Base-by-base conservation (phyloP, 2,888 invertebrate genomes). In the Heliconius hortense region DNA sequence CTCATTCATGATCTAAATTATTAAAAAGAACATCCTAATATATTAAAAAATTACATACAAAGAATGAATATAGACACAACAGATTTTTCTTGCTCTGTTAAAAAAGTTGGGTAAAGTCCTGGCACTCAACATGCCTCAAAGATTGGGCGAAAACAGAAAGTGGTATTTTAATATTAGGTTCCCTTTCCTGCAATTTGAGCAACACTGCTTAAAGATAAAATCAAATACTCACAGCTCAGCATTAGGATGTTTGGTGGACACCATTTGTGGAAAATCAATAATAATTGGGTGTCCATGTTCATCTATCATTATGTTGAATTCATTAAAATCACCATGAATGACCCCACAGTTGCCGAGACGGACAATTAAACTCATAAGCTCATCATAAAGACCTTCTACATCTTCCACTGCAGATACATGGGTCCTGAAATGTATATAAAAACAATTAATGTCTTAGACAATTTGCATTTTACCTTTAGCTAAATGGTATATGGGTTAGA, bases 231-330 rank as follows among this genome's bases (percentile, higher is more conserved):
- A 98, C 96, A 96, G 95, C 95, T 97, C 96, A 66, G 99, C 99
- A 90, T 99, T 98, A 59, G 94, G 86, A 90, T 99, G 99, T 35
- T 97, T 96, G 0, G 97, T 99, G 10, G 99, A 99, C 73, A 99
- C 96, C 99, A 99, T 99, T 94, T 99, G 99, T 0, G 99, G 99
- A 89, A 99, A 99, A 94, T 99, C 99, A 79, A 99, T 99, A 81
- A 99, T 94, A 69, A 98, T 93, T 0, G 98, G 97, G 79, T 96
- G 96, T 26, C 96, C 96, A 0, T 97, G 96, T 73, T 96, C 95
- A 59, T 96, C 95, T 1, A 98, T 94, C 97, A 99, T 98, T 79
- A 99, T 96, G 89, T 99, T 99, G 90, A 99, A 99, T 92, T 99
- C 99, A 87, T 99, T 99, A 89, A 99, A 99, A 94, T 99, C 99